phyloP scores from a whole-genome alignment of 1,140 invertebrate genomes.

The Musca vetustissima region DNA sequence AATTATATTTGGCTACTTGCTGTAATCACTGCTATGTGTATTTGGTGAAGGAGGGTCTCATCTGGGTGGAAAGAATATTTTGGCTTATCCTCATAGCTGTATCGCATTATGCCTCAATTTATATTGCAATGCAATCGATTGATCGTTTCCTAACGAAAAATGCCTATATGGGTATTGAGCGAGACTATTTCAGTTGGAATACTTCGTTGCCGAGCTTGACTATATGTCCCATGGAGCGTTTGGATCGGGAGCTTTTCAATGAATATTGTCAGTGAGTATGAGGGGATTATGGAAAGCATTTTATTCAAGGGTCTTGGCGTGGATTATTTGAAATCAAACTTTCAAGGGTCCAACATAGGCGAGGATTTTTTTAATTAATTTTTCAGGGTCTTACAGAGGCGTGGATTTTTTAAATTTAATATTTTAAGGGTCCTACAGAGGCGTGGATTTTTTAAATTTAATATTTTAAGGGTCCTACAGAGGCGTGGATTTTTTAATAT shows the following conservation, averaged over 20 bases:
- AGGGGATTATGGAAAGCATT: no score
- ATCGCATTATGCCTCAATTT: conserved; percentile 41
- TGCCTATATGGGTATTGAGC: conserved; percentile 69
- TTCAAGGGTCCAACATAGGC: no score
- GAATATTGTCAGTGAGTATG: conserved; percentile 55
- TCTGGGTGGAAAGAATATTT: conserved; percentile 43
- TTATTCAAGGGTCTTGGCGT: no score
- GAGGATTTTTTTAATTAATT: no score
- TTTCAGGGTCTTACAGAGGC: no score
- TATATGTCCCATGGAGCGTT: conserved; percentile 57
- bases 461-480: no score
- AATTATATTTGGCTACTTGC: conserved; percentile 14
- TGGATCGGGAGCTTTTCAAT: conserved; percentile 55
- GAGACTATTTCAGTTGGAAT: conserved; percentile 70
- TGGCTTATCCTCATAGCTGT: conserved; percentile 39
- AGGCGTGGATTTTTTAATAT: no score
- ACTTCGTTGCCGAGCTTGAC: conserved; percentile 65
- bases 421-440: no score
- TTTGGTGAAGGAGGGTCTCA: conserved; percentile 31
- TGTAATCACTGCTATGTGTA: conserved; percentile 46
- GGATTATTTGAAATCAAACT: no score
- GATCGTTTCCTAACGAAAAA: conserved; percentile 45
- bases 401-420: no score
- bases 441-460: no score
- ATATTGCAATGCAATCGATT: conserved; percentile 41